phyloP scores from a whole-genome alignment of 1,140 invertebrate species.

The Bombus consobrinus region DNA sequence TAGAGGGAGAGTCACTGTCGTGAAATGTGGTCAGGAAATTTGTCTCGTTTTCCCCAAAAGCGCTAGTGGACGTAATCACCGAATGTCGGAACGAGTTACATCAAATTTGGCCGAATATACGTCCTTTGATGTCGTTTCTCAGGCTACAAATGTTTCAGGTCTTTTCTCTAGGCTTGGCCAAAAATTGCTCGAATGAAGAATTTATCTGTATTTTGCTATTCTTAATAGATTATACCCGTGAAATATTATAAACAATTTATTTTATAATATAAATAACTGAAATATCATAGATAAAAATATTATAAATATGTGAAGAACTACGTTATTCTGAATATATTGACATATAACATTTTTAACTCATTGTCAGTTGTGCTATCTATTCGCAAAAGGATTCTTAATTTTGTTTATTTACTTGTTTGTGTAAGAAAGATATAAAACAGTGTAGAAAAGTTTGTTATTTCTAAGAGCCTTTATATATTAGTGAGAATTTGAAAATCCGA shows the following conservation, averaged over 20 bases:
- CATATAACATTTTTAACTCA: no score
- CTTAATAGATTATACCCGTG: not conserved
- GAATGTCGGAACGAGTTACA: conserved; percentile 1
- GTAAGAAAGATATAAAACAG: no score
- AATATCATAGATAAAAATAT: no score
- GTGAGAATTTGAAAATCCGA: no score
- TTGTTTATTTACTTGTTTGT: no score
- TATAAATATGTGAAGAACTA: not conserved
- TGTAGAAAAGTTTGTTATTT: no score
- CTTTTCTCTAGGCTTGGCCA: no score
- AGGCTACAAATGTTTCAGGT: not conserved
- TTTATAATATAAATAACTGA: no score
- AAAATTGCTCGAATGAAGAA: not conserved
- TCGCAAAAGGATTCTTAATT: no score
- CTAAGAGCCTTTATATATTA: no score
- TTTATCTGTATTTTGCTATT: not conserved
- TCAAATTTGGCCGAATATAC: not conserved
- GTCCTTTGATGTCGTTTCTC: conserved; percentile 9
- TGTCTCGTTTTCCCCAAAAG: not conserved
- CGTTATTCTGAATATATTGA: not conserved
- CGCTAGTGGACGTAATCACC: not conserved
- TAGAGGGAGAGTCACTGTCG: no score
- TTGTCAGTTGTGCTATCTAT: no score
- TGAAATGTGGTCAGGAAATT: not conserved
- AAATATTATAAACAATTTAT: not conserved